Conservation (phyloP, 2,113 vertebrate genomes). For the Solea senegalensis region DNA sequence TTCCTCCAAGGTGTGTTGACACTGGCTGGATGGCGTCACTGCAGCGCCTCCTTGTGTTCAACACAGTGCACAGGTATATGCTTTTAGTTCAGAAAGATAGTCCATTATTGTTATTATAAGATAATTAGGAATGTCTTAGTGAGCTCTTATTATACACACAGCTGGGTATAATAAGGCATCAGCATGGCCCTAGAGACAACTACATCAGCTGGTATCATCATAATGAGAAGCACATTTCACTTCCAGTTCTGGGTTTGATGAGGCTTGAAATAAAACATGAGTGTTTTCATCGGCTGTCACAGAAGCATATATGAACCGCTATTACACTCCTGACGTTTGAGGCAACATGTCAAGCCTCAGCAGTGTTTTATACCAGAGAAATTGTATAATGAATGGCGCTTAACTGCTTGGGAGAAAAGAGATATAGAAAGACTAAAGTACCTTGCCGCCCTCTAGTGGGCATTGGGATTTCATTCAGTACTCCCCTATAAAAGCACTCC, state of each 20-base stretch:
- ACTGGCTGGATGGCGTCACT: slow-evolving; percentile 63
- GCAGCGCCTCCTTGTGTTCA: slow-evolving; percentile 81
- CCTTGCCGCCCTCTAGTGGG: slow-evolving; percentile 61
- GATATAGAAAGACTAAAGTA: not conserved
- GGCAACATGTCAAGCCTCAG: not conserved
- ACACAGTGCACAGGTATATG: slow-evolving; percentile 62
- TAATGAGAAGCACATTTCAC: slow-evolving; percentile 7
- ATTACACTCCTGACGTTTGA: not conserved
- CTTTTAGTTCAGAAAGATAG: not conserved
- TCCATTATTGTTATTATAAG: not conserved
- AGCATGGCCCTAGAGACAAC: not conserved
- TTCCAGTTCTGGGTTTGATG: slow-evolving; percentile 9
- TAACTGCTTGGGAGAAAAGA: not conserved
- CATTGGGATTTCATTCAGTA: too few species aligned
- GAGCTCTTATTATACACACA: not conserved
- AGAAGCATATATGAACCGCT: not conserved
- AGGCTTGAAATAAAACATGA: slow-evolving; percentile 22
- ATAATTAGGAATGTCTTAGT: slow-evolving; percentile 6
- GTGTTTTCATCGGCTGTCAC: not conserved
- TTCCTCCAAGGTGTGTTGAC: slow-evolving; percentile 36
- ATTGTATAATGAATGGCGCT: not conserved
- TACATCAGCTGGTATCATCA: slow-evolving; percentile 7
- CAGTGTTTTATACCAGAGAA: not conserved
- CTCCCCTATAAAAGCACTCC: too few species aligned
- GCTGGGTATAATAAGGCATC: not conserved